Percentiles rank a stretch among this genome's conserved stretches.
Evolutionary conservation across 2,888 invertebrate species (phyloP).

Genomic region (Mesochorus sp.): DNA sequence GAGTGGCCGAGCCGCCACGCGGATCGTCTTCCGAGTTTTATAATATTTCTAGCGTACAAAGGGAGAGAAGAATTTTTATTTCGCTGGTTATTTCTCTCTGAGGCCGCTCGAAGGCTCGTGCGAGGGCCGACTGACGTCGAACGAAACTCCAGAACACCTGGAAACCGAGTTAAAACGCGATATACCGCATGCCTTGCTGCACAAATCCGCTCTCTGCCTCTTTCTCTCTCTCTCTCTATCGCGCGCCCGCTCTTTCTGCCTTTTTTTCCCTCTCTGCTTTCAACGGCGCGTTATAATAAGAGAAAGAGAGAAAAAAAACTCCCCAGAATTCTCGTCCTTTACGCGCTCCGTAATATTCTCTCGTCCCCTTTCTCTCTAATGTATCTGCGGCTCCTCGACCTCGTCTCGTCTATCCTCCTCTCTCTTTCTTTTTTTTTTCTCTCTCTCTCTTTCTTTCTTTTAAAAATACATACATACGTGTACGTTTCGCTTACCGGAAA

Average conservation of each 20-base stretch:
- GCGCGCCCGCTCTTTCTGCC: too few species aligned
- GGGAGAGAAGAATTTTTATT: too few species aligned
- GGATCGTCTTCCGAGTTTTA: too few species aligned
- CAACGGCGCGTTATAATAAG: background rate
- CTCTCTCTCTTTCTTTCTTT: background rate
- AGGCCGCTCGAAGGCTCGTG: slow-evolving; percentile 54
- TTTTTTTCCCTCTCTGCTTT: background rate
- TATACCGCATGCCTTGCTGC: slow-evolving; percentile 4
- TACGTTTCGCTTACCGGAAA: background rate
- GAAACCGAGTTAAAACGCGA: slow-evolving; percentile 31
- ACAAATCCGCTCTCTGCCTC: background rate
- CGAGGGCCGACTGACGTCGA: slow-evolving; percentile 55
- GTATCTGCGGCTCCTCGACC: background rate
- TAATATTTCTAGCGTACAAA: too few species aligned
- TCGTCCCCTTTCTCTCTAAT: background rate
- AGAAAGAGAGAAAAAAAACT: background rate
- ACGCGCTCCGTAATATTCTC: background rate
- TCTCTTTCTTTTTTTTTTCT: background rate
- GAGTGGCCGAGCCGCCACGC: too few species aligned
- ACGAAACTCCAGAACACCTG: slow-evolving; percentile 49
- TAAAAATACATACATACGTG: background rate
- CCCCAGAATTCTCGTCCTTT: background rate
- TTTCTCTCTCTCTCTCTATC: background rate
- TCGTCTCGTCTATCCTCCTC: slow-evolving; percentile 11
- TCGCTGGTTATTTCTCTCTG: slow-evolving; percentile 20